A percentile compares a stretch with the other conserved stretches of the same genome.
phyloP scores from a whole-genome alignment of 2,113 vertebrate species.

The Psittacula cyanocephala region DNA sequence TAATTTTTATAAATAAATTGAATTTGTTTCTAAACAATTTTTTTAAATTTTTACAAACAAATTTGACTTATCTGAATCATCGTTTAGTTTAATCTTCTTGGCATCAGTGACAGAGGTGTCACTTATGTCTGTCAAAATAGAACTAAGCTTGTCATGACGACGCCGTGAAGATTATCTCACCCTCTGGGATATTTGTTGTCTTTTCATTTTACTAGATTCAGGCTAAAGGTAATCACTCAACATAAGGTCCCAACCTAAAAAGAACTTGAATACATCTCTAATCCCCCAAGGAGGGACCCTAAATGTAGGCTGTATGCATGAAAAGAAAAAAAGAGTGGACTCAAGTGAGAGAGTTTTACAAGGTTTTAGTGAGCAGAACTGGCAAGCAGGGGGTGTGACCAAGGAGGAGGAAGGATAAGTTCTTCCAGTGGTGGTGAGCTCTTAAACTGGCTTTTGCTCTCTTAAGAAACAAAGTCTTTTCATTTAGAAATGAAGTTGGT shows the following conservation, averaged over 20 bases:
- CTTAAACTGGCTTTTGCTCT: fast-evolving
- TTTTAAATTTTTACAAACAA: constrained; percentile 6
- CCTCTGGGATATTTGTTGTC: neutral
- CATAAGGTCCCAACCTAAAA: neutral
- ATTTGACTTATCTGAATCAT: neutral
- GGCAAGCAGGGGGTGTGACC: neutral
- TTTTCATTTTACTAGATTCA: neutral
- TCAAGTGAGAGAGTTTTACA: neutral
- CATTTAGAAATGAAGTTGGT: neutral
- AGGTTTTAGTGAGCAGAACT: neutral
- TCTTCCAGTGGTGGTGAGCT: neutral
- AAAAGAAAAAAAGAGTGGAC: neutral
- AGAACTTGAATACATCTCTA: neutral
- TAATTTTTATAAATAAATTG: too few relatives aligned
- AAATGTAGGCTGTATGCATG: neutral
- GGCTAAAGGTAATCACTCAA: neutral
- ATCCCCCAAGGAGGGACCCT: neutral
- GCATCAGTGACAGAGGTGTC: neutral
- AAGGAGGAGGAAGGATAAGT: neutral
- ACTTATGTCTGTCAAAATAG: constrained; percentile 25
- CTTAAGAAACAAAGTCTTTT: neutral
- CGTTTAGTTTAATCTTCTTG: neutral
- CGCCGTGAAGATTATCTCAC: neutral
- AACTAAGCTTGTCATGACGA: neutral
- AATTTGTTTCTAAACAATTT: neutral